These are phyloP conservation scores for Brevimyrus niger DNA, from an alignment of 2,113 vertebrate species.

Conservation along the genomic window DNA sequence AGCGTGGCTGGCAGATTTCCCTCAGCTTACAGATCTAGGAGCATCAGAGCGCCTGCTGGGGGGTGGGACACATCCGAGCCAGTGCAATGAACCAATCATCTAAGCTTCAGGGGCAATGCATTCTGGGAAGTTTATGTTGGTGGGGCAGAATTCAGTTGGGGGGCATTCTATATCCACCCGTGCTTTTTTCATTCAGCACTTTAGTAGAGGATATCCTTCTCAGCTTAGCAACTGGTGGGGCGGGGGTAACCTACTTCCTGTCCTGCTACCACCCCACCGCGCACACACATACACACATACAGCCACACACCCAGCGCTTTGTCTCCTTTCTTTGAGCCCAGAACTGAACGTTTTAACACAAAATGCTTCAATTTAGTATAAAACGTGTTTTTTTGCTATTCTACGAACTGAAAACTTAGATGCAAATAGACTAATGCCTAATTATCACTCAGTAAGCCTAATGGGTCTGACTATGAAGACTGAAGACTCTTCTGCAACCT, in stretches of 20 bases:
- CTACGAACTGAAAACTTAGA: background rate
- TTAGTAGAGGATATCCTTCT: slow-evolving; percentile 5
- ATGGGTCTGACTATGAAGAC: background rate
- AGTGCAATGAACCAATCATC: background rate
- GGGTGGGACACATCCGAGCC: background rate
- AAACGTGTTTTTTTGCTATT: background rate
- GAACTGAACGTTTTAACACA: background rate
- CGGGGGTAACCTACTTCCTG: slow-evolving; percentile 9
- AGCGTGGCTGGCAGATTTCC: background rate
- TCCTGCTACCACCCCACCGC: background rate
- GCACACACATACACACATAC: background rate
- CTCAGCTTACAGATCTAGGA: background rate
- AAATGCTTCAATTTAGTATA: background rate
- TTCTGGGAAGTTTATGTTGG: background rate
- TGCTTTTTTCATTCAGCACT: slow-evolving; percentile 4
- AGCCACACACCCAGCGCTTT: background rate
- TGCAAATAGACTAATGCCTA: background rate
- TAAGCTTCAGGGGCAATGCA: background rate
- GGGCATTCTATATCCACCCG: background rate
- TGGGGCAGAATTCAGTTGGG: background rate
- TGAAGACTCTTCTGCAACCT: background rate
- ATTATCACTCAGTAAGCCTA: background rate
- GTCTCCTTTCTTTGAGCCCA: background rate
- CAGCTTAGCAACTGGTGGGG: background rate
- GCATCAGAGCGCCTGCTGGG: background rate